Evolutionary conservation across 1,140 invertebrate genomes (phyloP), one percentile per base, ranked within the genome.

Genomic region (Platyscapa corneri): DNA sequence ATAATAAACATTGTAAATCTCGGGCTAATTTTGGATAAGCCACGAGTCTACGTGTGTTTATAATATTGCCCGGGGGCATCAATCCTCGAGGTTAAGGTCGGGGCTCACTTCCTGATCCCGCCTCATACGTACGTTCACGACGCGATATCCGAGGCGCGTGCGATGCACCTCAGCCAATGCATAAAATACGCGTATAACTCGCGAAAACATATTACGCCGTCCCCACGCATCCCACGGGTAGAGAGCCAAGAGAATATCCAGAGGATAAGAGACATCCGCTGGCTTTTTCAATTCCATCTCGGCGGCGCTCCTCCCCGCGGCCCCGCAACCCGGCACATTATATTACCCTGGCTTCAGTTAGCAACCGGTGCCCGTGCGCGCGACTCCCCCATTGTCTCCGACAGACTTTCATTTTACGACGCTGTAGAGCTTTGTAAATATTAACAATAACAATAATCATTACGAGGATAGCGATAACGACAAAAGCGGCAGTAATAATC

Each of bases 371-470:
- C 10, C 14, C 56, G 5, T 53, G 18, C 16, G 10, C 49, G 18
- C 49, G 18, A 53, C 49, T n/a, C 39, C 39, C 6, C n/a, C 30
- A 5, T 65, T 65, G 56, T 78, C 56, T 75, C 14, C 3, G 56
- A 60, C 37, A 67, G 56, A 77, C 65, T 56, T 74, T 67, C 34
- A 67, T 84, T 84, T 78, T 60, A 78, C 37, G 39, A 12, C 30
- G 67, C 34, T 27, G n/a, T 77, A 27, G 53, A 84, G 23, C 82
- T 84, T 53, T 34, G 75, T 46, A 84, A 78, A 84, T 78, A 84
- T 65, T 65, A 49, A 83, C 12, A 56, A 56, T 56, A 56, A 20
- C 18, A 56, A 56, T 60, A 27, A 27, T 60, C 5, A 60, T 27
- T 60, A 27, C 27, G 27, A 27, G 5, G 20, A 3, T 23, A 7